phyloP scores from a whole-genome alignment of 1,140 invertebrate species.

The Sinella curviseta region DNA sequence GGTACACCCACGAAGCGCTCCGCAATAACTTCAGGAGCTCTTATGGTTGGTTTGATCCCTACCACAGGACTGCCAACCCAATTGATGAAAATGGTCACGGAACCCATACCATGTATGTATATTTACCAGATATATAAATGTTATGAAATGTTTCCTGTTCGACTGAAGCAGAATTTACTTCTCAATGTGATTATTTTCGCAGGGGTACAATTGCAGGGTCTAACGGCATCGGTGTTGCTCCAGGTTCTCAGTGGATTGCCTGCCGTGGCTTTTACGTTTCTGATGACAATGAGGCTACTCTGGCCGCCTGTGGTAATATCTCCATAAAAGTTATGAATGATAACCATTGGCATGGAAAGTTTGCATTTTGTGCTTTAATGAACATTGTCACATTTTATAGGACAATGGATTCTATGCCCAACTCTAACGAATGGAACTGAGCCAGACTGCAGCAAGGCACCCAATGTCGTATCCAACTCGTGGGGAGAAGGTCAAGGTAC shows the following conservation, averaged over 20 bases:
- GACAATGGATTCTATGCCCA: conserved; percentile 20
- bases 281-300: background rate
- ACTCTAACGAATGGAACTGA: background rate
- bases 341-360: no score
- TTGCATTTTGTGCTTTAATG: no score
- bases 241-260: background rate
- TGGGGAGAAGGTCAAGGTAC: background rate
- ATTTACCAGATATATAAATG: no score
- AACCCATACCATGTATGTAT: background rate
- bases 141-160: background rate
- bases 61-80: background rate
- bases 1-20: background rate
- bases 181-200: no score
- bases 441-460: conserved; percentile 15
- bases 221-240: background rate
- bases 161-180: background rate
- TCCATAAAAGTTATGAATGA: no score
- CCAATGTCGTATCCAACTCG: conserved; percentile 1
- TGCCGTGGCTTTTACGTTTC: background rate
- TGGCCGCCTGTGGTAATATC: conserved; percentile 9
- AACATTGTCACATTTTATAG: no score
- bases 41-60: conserved; percentile 15
- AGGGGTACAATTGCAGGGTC: background rate
- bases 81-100: conserved; percentile 7
- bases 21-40: background rate